Percentiles rank a stretch among this genome's conserved stretches.
Evolutionary conservation across 2,113 vertebrate species (phyloP).

Genomic region (Strix aluco): DNA sequence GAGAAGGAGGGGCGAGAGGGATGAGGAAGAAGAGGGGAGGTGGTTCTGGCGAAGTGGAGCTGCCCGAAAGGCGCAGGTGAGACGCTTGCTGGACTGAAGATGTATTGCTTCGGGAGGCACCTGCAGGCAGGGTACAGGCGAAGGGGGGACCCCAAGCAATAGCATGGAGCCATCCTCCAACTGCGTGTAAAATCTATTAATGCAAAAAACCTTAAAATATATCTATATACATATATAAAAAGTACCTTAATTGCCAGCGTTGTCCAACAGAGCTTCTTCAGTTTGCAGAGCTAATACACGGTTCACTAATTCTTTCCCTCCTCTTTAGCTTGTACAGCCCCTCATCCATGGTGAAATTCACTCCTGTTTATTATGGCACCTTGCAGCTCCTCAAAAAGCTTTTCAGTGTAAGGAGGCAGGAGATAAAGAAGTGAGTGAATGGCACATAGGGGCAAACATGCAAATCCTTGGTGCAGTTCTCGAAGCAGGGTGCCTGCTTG

Average conservation of each 20-base stretch:
- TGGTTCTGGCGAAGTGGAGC: neutral
- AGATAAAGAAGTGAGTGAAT: neutral
- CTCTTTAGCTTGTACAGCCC: too few relatives aligned
- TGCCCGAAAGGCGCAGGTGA: neutral
- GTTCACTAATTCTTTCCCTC: neutral
- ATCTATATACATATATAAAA: neutral
- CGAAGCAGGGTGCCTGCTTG: neutral
- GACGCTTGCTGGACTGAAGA: neutral
- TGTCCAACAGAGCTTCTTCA: neutral
- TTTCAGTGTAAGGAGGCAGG: neutral
- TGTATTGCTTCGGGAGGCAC: neutral
- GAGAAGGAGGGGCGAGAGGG: neutral
- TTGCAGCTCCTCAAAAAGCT: neutral
- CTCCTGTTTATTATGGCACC: neutral
- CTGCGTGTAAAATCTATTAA: neutral
- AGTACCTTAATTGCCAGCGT: neutral
- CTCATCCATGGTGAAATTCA: neutral
- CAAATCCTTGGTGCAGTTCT: neutral
- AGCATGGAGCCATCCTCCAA: neutral
- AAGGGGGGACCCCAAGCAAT: accelerated
- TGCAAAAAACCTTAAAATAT: neutral
- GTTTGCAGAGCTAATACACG: neutral
- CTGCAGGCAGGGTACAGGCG: neutral
- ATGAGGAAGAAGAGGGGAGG: neutral
- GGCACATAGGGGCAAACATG: neutral